Evolutionary conservation across 2,888 invertebrate species (phyloP).

Genomic region (Tinea semifulvella): DNA sequence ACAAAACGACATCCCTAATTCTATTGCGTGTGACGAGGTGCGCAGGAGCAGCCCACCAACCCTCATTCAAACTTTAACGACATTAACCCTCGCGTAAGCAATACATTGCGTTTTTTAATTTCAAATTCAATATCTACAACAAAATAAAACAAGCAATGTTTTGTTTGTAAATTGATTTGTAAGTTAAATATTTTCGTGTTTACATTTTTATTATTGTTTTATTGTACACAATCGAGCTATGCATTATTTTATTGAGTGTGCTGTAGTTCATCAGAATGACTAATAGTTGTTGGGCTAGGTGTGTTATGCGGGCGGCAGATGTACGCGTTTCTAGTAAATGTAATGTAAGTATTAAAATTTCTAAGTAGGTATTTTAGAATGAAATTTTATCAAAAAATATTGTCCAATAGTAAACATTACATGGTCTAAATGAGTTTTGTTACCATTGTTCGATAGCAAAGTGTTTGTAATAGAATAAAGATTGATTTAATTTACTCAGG

Average conservation of each 20-base stretch:
- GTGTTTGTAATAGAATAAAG: too few relatives aligned
- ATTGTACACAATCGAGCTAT: background rate
- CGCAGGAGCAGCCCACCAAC: background rate
- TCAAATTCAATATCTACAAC: background rate
- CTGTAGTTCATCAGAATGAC: slow-evolving; percentile 7
- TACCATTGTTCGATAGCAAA: too few relatives aligned
- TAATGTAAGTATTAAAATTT: too few relatives aligned
- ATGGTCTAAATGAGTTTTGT: too few relatives aligned
- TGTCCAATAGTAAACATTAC: too few relatives aligned
- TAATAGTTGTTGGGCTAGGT: slow-evolving; percentile 11
- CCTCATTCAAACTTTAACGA: background rate
- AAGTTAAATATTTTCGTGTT: background rate
- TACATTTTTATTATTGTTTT: slow-evolving; percentile 8
- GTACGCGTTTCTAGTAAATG: slow-evolving; percentile 1
- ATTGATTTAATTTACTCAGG: too few relatives aligned
- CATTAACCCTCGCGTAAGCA: too few relatives aligned
- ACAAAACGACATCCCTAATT: slow-evolving; percentile 13
- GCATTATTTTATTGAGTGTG: slow-evolving; percentile 13
- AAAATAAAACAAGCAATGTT: background rate
- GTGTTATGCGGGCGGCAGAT: slow-evolving; percentile 13
- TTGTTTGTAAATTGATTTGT: background rate
- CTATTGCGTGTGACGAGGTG: slow-evolving; percentile 7
- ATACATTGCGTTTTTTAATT: background rate
- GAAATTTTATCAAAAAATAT: too few relatives aligned
- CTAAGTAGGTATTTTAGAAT: too few relatives aligned